Percentiles rank a stretch among this genome's conserved stretches.
Evolutionary conservation across 2,797 vertebrate genomes (phyloP).

Genomic region (Liasis olivaceus): DNA sequence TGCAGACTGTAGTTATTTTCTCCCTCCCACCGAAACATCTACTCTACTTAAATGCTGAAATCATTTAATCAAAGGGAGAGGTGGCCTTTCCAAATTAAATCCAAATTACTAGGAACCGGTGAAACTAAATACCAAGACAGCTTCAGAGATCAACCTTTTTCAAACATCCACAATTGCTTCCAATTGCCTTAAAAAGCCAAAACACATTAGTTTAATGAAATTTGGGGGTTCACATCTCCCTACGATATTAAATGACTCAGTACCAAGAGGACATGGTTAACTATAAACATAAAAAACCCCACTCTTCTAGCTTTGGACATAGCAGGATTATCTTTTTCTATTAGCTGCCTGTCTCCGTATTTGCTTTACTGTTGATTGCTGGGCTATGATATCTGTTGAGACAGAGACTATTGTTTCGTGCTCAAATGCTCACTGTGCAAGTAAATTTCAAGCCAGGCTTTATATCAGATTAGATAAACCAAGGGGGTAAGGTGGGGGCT

Average conservation of each 20-base stretch:
- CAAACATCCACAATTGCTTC: slow-evolving; percentile 34
- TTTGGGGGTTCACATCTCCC: neutral
- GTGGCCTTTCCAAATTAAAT: slow-evolving; percentile 59
- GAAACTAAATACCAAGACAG: slow-evolving; percentile 62
- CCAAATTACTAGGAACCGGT: slow-evolving; percentile 21
- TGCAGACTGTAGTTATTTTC: slow-evolving; percentile 26
- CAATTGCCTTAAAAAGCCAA: slow-evolving; percentile 33
- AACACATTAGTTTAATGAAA: slow-evolving; percentile 62
- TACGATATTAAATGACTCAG: slow-evolving; percentile 29
- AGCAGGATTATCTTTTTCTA: slow-evolving; percentile 12
- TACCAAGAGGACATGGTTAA: neutral
- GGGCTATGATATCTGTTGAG: neutral
- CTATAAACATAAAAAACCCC: neutral
- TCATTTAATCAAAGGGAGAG: slow-evolving; percentile 53
- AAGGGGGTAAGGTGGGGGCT: neutral
- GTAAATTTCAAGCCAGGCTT: neutral
- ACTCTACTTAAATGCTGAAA: slow-evolving; percentile 50
- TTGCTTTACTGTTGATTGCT: neutral
- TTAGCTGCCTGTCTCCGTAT: neutral
- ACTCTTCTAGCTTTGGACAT: slow-evolving; percentile 22
- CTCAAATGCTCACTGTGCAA: neutral
- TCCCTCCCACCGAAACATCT: neutral
- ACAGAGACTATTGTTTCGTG: neutral
- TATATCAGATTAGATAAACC: neutral
- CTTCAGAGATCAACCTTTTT: slow-evolving; percentile 52